Percentiles rank a stretch among this genome's conserved stretches.
phyloP scores from a whole-genome alignment of 2,113 vertebrate genomes.

The Phalacrocorax aristotelis region DNA sequence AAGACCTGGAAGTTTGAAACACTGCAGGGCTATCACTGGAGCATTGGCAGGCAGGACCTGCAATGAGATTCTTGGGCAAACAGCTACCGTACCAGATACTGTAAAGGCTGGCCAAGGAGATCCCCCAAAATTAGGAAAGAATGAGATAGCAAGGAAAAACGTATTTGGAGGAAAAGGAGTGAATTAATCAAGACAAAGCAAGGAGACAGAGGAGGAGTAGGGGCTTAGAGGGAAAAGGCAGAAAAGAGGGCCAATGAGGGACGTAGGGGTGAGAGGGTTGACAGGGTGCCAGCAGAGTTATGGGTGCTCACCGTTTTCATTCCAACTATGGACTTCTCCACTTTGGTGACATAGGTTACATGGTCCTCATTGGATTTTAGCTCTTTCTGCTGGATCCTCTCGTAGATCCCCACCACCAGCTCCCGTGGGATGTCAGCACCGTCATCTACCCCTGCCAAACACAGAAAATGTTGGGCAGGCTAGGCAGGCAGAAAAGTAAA shows the following conservation, averaged over 20 bases:
- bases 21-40: background rate
- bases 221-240: background rate
- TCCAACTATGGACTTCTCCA: constrained; percentile 97
- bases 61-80: background rate
- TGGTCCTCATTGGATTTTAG: constrained; percentile 98
- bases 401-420: constrained; percentile 96
- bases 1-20: background rate
- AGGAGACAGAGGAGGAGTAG: background rate
- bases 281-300: background rate
- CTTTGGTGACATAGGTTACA: constrained; percentile 96
- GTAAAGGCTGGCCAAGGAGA: background rate
- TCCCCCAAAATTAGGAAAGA: background rate
- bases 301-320: constrained; percentile 91
- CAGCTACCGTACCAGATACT: background rate
- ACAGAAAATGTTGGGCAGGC: background rate
- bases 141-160: background rate
- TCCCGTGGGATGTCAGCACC: constrained; percentile 97
- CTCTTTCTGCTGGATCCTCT: constrained; percentile 96
- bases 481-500: background rate
- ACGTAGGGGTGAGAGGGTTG: background rate
- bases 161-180: background rate
- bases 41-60: background rate
- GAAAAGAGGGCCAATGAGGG: background rate
- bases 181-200: background rate
- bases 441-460: constrained; percentile 88